A percentile compares a stretch with the other conserved stretches of the same genome.
These are phyloP conservation scores for Podarcis muralis DNA, from an alignment of 2,113 vertebrate species.

Conservation along the genomic window DNA sequence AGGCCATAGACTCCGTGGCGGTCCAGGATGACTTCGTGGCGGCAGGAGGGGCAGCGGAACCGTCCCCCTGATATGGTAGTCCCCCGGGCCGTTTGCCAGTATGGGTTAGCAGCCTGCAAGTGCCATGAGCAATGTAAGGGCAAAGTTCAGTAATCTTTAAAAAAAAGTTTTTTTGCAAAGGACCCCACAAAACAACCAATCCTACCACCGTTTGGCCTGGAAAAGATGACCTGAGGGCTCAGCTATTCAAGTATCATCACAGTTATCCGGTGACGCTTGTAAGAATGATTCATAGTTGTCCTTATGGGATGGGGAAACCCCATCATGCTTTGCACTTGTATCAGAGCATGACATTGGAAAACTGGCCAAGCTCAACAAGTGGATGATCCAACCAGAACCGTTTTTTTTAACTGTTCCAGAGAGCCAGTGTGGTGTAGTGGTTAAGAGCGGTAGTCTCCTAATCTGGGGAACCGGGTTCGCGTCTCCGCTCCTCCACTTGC, in stretches of 20 bases:
- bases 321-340: background rate
- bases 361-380: background rate
- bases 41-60: slow-evolving; percentile 94
- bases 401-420: background rate
- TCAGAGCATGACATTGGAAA: background rate
- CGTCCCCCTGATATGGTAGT: slow-evolving; percentile 78
- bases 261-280: background rate
- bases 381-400: background rate
- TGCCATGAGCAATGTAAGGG: background rate
- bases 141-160: background rate
- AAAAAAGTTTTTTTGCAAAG: too few species aligned
- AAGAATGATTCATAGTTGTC: background rate
- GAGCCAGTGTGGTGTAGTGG: too few species aligned
- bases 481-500: too few species aligned
- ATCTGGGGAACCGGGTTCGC: too few species aligned
- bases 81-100: slow-evolving; percentile 73
- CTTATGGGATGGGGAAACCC: background rate
- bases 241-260: background rate
- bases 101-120: slow-evolving; percentile 78
- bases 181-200: background rate
- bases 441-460: too few species aligned
- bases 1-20: slow-evolving; percentile 95
- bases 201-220: background rate
- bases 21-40: slow-evolving; percentile 95
- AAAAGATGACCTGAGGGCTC: background rate